A percentile compares a stretch with the other conserved stretches of the same genome.
Evolutionary conservation across 2,113 vertebrate genomes (phyloP).

Genomic region (Sclerurus mexicanus): DNA sequence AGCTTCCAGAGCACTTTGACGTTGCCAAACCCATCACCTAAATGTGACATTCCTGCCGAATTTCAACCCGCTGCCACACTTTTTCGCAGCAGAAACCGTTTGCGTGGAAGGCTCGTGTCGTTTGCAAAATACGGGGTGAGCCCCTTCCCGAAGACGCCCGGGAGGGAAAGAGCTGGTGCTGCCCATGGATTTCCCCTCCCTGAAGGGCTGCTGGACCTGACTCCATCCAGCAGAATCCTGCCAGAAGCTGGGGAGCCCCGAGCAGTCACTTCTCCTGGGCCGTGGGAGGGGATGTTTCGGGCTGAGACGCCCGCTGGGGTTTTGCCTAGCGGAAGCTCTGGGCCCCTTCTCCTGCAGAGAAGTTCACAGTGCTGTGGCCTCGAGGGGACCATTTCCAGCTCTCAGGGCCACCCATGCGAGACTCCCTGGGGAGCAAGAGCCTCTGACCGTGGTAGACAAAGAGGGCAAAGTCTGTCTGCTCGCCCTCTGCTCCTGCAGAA

Average conservation of each 20-base stretch:
- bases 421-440: not conserved
- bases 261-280: not conserved
- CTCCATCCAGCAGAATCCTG: not conserved
- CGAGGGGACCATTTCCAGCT: not conserved
- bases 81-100: not conserved
- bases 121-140: not conserved
- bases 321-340: not conserved
- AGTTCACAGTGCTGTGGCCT: not conserved
- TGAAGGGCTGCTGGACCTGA: not conserved
- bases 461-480: not conserved
- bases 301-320: not conserved
- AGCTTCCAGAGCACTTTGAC: not conserved
- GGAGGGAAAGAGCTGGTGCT: not conserved
- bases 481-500: not conserved
- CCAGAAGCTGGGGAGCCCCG: constrained; percentile 8
- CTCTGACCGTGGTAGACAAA: not conserved
- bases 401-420: not conserved
- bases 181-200: not conserved
- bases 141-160: rapidly evolving
- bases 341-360: not conserved
- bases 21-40: not conserved
- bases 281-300: constrained; percentile 45
- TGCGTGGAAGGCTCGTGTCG: no score
- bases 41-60: not conserved
- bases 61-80: not conserved